Base-by-base conservation (phyloP, 2,797 vertebrate species). In the Oceanodroma leucorhoa region DNA sequence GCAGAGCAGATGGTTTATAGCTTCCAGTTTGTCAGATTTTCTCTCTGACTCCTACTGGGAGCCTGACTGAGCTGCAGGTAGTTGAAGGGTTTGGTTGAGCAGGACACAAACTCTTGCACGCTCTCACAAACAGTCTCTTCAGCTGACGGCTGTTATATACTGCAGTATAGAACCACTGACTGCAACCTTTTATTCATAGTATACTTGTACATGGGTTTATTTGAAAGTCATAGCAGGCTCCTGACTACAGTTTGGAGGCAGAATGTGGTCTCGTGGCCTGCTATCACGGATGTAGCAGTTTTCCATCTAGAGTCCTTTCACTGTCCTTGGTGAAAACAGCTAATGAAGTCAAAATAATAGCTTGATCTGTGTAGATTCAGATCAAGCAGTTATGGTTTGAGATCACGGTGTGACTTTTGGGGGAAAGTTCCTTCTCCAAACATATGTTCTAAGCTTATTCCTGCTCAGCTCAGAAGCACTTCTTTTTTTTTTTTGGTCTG, bases 1-100 rank as follows among this genome's bases (percentile, higher is more conserved):
- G 2, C 38, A 29, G 73, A 94, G 89, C 94, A 96, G 94, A 95
- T 92, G 89, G 95, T 43, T 94, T 58, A 16, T 43, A 71, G 65
- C 62, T 90, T 71, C 41, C 60, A 90, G 45, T 50, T 38, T 20
- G 24, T 90, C 54, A 61, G 50, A 82, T 90, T 80, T 85, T 89
- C 61, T 92, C 38, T 88, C 65, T 5, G 23, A 62, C 77, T 94
- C 89, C 91, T 82, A 50, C 77, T 67, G 54, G 14, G 34, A 84
- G 50, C 38, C 65, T 75, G 50, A 57, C 2, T 67, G 86, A 93
- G 89, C 76, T 90, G 46, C 51, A 73, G 36, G 43, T 29, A 70
- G 27, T 65, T 57, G 50, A 67, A 84, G 38, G 41, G 29, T 54
- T 69, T 72, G 60, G 22, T 17, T 67, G 48, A 76, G 30, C 54